These are phyloP conservation scores for Nyctibius bracteatus DNA, from an alignment of 2,113 vertebrate genomes.

Conservation along the genomic window DNA sequence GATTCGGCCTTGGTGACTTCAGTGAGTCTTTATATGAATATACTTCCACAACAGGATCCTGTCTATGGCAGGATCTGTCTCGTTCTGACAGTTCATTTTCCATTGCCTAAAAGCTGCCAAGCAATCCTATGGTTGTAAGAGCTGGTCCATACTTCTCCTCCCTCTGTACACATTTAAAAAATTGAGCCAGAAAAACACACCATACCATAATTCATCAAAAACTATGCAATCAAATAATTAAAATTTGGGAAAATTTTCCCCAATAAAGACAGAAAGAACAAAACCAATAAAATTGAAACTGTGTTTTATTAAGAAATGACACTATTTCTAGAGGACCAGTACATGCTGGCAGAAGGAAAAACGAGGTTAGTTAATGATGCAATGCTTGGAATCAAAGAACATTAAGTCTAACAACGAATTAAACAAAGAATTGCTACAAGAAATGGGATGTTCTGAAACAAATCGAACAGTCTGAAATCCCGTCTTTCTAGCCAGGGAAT, in stretches of 20 bases:
- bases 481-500: constrained; percentile 45
- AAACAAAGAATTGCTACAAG: not conserved
- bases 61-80: not conserved
- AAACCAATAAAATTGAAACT: not conserved
- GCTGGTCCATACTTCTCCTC: not conserved
- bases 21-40: not conserved
- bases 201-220: not conserved
- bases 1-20: not conserved
- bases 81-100: constrained; percentile 1
- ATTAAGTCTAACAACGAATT: not conserved
- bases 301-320: not conserved
- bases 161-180: not conserved
- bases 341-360: not conserved
- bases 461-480: not conserved
- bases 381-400: constrained; percentile 36
- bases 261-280: not conserved
- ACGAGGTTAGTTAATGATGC: not conserved
- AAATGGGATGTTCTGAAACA: constrained; percentile 22
- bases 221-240: not conserved
- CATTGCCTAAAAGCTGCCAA: not conserved
- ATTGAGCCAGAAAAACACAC: not conserved
- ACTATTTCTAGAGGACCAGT: constrained; percentile 9
- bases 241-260: not conserved
- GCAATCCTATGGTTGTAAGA: not conserved
- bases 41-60: not conserved